phyloP scores from a whole-genome alignment of 1,140 invertebrate genomes.

The Pogonus chalceus region DNA sequence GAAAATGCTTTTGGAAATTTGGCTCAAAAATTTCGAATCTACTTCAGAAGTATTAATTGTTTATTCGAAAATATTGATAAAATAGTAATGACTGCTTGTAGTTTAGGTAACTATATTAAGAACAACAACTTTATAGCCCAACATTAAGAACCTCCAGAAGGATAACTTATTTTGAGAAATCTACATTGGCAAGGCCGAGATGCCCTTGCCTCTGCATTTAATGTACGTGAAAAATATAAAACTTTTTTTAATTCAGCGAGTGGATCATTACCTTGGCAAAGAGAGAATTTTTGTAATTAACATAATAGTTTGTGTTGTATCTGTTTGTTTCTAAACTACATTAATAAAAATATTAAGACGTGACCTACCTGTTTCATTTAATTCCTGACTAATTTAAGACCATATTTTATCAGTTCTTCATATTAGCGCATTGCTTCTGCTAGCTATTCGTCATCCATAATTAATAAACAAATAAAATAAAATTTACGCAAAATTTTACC shows the following conservation, averaged over 20 bases:
- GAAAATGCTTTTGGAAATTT: slow-evolving; percentile 14
- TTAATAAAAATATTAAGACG: no score
- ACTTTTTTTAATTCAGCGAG: not conserved
- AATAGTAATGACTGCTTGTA: slow-evolving; percentile 22
- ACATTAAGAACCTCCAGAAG: not conserved
- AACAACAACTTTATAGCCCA: not conserved
- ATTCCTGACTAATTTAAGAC: no score
- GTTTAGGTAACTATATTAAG: slow-evolving; percentile 26
- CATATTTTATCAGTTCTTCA: no score
- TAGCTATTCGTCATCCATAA: no score
- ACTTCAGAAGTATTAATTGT: slow-evolving; percentile 25
- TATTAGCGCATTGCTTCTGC: no score
- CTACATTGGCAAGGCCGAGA: not conserved
- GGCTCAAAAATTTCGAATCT: slow-evolving; percentile 11
- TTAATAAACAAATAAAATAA: no score
- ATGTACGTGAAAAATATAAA: not conserved
- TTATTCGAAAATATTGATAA: slow-evolving; percentile 24
- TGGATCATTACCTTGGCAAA: no score
- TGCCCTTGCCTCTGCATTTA: not conserved
- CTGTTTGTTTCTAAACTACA: no score
- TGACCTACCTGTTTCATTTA: no score
- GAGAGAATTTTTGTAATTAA: no score
- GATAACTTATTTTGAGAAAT: not conserved
- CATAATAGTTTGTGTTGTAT: no score
- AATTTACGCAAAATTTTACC: no score